Base-by-base conservation (phyloP, 1,140 invertebrate species). In the Aphis gossypii region DNA sequence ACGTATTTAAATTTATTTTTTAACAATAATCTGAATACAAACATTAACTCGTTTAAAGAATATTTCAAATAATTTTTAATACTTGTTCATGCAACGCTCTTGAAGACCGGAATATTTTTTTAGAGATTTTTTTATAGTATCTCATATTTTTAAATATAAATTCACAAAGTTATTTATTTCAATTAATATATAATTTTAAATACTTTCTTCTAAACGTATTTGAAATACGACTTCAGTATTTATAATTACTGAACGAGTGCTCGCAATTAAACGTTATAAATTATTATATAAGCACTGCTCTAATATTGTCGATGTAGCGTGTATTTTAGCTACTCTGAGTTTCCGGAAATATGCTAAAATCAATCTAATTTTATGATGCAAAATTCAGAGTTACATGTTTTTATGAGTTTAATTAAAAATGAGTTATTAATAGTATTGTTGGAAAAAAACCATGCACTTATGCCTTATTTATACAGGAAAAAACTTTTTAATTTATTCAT, bases 401-500 rank as follows among this genome's bases (percentile, higher is more conserved):
- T 88, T 88, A 48, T 25, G 23, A 51, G n/a, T 88, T 88, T 88
- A 88, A 51, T 88, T 51, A 35, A 88, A 54, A n/a, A 9, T n/a
- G 35, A 76, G 60, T 88, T 88, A 35, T 35, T 48, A 88, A 20
- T 48, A 9, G n/a, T 18, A 38, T 83, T 11, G 82, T 23, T 4
- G 35, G 38, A 83, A 21, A 35, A 83, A 83, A 60, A 11, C 20
- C 14, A 35, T 76, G 60, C 8, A 23, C n/a, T 38, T 9, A 83
- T 60, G 6, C 2, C 38, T 83, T 1, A 21, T 35, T 83, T 83
- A 21, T 38, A 38, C 21, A 83, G 30, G 25, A 41, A 41, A 86
- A 86, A 88, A 88, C 30, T 88, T 88, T 86, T 48, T 48, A 48
- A 35, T 51, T 88, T 88, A 48, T 88, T 38, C 46, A 51, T 88